Percentiles rank a stretch among this genome's conserved stretches.
Evolutionary conservation across 2,797 vertebrate genomes (phyloP).

Genomic region (Danio tinwini): DNA sequence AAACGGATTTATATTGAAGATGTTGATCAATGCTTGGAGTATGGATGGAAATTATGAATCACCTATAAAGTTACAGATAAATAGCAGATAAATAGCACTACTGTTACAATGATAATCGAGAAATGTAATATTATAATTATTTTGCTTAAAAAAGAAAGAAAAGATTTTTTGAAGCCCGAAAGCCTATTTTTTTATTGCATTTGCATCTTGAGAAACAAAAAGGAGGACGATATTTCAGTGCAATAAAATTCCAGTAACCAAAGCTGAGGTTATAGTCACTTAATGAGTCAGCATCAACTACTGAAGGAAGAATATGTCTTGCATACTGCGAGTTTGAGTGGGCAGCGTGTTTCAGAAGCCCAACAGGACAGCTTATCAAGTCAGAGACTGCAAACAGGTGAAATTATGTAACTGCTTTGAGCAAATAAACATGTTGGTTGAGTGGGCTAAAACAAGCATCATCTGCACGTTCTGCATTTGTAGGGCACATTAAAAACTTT

Average conservation of each 20-base stretch:
- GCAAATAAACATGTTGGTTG: constrained; percentile 29
- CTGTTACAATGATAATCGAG: too few species aligned
- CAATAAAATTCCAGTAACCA: constrained; percentile 4
- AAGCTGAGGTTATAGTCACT: not conserved
- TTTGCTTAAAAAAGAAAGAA: too few species aligned
- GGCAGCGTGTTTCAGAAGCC: constrained; percentile 34
- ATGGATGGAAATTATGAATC: too few species aligned
- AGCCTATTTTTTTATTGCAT: too few species aligned
- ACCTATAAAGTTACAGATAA: too few species aligned
- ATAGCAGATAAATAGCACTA: too few species aligned
- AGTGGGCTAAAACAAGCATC: constrained; percentile 19
- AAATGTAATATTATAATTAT: too few species aligned
- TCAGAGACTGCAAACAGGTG: constrained; percentile 19
- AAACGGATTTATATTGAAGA: too few species aligned
- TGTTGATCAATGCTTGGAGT: too few species aligned
- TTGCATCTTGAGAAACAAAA: not conserved
- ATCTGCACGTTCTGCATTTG: not conserved
- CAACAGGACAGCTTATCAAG: constrained; percentile 15
- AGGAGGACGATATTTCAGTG: not conserved
- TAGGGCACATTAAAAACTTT: constrained; percentile 11
- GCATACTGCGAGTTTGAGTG: constrained; percentile 26
- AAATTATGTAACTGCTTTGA: constrained; percentile 31
- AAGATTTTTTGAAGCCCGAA: too few species aligned
- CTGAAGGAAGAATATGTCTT: constrained; percentile 3
- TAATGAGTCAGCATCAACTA: constrained; percentile 6